phyloP scores from a whole-genome alignment of 2,113 vertebrate species.

The Donacobius atricapilla region DNA sequence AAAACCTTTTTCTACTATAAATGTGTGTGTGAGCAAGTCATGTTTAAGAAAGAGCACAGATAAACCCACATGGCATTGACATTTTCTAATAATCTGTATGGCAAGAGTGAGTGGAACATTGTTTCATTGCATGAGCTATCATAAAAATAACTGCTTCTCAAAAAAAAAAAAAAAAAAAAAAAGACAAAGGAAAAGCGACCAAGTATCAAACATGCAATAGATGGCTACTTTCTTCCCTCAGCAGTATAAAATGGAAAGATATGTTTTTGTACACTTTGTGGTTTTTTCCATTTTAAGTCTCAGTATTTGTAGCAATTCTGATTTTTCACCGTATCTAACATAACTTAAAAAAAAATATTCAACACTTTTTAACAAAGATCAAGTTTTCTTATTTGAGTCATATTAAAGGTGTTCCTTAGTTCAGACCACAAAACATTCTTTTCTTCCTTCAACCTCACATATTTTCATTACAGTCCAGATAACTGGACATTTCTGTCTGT shows the following conservation, averaged over 20 bases:
- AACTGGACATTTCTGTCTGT: background rate
- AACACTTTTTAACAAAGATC: background rate
- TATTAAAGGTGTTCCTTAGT: background rate
- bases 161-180: background rate
- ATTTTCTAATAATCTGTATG: background rate
- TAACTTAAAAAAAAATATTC: background rate
- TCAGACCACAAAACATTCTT: background rate
- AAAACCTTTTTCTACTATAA: background rate
- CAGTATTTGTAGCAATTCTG: background rate
- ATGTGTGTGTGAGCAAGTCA: background rate
- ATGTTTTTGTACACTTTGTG: background rate
- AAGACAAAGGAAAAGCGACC: fast-evolving
- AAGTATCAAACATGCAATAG: background rate
- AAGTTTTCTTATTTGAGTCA: background rate
- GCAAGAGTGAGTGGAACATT: background rate
- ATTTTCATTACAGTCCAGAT: background rate
- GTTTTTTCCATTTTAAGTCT: background rate
- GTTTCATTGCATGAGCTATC: background rate
- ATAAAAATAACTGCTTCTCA: background rate
- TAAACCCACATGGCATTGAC: background rate
- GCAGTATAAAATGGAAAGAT: background rate
- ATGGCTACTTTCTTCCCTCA: background rate
- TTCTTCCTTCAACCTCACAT: background rate
- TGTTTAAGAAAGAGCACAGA: background rate
- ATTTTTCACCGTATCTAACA: background rate